A percentile compares a stretch with the other conserved stretches of the same genome.
These are phyloP conservation scores for Brachionus paranguensis DNA, from an alignment of 1,140 invertebrate species.

Conservation along the genomic window DNA sequence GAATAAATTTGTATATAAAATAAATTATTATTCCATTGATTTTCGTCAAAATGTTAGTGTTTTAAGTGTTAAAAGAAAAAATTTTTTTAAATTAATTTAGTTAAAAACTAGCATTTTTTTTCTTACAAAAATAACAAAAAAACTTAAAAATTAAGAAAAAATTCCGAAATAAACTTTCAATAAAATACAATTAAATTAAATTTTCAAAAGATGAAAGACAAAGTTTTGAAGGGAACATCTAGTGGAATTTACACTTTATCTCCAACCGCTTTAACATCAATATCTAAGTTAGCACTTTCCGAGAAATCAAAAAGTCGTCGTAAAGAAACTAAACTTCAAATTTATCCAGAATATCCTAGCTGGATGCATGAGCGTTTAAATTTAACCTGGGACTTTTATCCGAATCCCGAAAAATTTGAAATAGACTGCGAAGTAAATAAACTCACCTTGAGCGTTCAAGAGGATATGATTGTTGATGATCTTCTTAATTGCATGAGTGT, in stretches of 20 bases:
- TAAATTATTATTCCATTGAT: no score
- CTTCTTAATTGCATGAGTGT: constrained; percentile 28
- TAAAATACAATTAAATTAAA: no score
- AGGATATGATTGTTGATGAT: constrained; percentile 38
- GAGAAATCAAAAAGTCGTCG: neutral
- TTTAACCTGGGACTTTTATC: constrained; percentile 40
- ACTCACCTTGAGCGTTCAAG: neutral
- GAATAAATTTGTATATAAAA: no score
- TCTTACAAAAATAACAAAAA: no score
- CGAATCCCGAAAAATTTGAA: constrained; percentile 37
- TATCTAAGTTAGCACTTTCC: neutral
- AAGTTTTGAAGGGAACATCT: neutral
- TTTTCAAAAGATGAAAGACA: constrained; percentile 23
- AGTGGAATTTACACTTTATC: neutral
- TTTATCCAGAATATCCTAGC: neutral
- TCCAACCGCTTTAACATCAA: neutral
- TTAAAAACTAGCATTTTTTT: no score
- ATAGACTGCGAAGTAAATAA: constrained; percentile 5
- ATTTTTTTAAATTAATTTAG: no score
- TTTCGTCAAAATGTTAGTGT: no score
- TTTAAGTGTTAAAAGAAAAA: no score
- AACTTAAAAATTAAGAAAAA: no score
- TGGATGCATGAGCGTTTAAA: constrained; percentile 10
- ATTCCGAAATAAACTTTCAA: no score
- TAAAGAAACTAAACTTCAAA: neutral